Base-by-base conservation (phyloP, 2,888 invertebrate genomes). In the Apoderus coryli region DNA sequence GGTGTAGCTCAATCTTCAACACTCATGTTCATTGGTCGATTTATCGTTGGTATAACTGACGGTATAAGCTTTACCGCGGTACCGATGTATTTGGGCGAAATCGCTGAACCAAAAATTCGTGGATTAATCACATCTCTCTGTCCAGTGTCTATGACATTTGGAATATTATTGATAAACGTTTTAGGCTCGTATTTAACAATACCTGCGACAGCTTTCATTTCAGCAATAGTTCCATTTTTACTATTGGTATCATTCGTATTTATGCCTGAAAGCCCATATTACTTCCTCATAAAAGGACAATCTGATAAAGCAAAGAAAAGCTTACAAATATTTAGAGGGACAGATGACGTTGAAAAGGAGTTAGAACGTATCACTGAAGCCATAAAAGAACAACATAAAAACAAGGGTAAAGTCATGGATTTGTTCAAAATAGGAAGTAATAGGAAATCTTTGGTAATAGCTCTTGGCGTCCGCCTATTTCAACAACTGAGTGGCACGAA, bases 391-490 rank as follows among this genome's bases (percentile, higher is more conserved):
- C 48, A 53, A 31, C 42, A 65, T 61, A 61, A 63, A 36, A 64
- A 64, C 42, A 59, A 50, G 44, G 67, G 67, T 5, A 60, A 62
- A 3, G 63, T 67, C 57, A 47, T 56, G 33, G 70, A 71, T 46
- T 51, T 72, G 22, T 44, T 71, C 30, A 58, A 59, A 10, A 63
- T 64, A 41, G 60, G 60, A 12, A 65, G 65, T 2, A 70, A 70
- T 45, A 63, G 67, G 38, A 68, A 67, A 53, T 76, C 75, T 2
- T 56, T 76, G 44, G 59, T 67, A 44, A 67, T 77, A 30, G 63
- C 67, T 24, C 49, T 74, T 14, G 65, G 36, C 7, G 55, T 77
- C 4, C 59, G 64, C 48, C 48, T 60, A 4, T 57, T 65, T 12
- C 67, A 67, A 33, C 52, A 53, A 36, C 40, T 72, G 15, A 68